A percentile compares a stretch with the other conserved stretches of the same genome.
These are phyloP conservation scores for Rachycentron canadum DNA, from an alignment of 2,797 vertebrate genomes.

Conservation along the genomic window DNA sequence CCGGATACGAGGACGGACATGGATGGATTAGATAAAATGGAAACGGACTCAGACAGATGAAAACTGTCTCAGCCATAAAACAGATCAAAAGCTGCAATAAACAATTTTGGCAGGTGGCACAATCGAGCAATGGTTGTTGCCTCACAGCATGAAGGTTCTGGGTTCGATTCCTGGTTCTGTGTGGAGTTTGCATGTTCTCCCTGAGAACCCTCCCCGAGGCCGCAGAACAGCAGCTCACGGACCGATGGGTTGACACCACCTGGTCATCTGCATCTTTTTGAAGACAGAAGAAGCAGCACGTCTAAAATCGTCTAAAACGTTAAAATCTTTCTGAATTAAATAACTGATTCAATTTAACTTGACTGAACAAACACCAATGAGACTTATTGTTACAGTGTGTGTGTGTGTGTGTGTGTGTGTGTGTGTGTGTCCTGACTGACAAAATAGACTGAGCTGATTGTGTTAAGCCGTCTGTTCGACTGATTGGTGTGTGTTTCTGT, in stretches of 20 bases:
- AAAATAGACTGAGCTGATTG: slow-evolving; percentile 29
- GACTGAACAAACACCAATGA: neutral
- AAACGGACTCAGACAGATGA: neutral
- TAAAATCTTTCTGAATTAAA: neutral
- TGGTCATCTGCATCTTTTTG: neutral
- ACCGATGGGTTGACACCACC: no score
- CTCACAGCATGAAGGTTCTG: no score
- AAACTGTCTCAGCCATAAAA: no score
- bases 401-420: neutral
- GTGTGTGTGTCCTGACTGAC: neutral
- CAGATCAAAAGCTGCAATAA: neutral
- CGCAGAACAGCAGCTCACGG: no score
- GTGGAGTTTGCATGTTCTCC: no score
- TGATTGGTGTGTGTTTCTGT: slow-evolving; percentile 3
- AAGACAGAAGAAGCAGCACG: no score
- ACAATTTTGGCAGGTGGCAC: neutral
- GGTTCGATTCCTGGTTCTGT: no score
- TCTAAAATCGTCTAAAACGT: no score
- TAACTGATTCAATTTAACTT: neutral
- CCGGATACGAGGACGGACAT: no score
- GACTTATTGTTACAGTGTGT: slow-evolving; percentile 2
- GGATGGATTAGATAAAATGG: neutral
- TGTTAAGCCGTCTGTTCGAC: neutral
- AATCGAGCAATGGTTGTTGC: no score
- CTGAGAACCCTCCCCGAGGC: no score